Percentiles rank a stretch among this genome's conserved stretches.
phyloP scores from a whole-genome alignment of 2,113 vertebrate species.

The Amblyornis subalaris region DNA sequence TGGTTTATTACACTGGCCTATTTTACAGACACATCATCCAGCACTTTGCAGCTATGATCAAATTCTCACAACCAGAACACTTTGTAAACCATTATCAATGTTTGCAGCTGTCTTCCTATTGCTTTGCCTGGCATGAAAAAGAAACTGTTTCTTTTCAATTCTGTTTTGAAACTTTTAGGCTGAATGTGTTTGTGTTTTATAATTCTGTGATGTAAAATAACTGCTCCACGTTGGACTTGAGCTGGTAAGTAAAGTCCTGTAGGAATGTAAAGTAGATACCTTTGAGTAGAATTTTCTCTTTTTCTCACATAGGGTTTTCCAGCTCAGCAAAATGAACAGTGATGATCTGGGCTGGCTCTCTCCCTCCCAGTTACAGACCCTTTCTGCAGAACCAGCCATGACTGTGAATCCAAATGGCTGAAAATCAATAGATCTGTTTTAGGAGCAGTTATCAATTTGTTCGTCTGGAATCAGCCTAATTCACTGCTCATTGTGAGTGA shows the following conservation, averaged over 20 bases:
- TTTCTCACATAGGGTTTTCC: not conserved
- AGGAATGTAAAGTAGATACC: not conserved
- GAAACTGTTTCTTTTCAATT: constrained; percentile 43
- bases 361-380: not conserved
- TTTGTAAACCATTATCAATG: constrained; percentile 48
- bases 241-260: not conserved
- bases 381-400: not conserved
- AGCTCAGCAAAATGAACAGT: not conserved
- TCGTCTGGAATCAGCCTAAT: not conserved
- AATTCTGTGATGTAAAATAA: constrained; percentile 46
- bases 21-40: constrained; percentile 50
- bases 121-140: constrained; percentile 53
- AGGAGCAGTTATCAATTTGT: not conserved
- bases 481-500: not conserved
- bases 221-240: not conserved
- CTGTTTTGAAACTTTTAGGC: constrained; percentile 45
- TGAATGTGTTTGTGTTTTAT: constrained; percentile 55
- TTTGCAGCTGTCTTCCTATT: not conserved
- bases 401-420: not conserved
- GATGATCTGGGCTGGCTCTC: not conserved
- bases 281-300: not conserved
- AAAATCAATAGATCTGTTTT: not conserved
- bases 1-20: constrained; percentile 22
- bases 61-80: constrained; percentile 42
- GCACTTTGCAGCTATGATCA: constrained; percentile 21